Conservation (phyloP, 1,140 invertebrate genomes). For the Paracyclopina nana region DNA sequence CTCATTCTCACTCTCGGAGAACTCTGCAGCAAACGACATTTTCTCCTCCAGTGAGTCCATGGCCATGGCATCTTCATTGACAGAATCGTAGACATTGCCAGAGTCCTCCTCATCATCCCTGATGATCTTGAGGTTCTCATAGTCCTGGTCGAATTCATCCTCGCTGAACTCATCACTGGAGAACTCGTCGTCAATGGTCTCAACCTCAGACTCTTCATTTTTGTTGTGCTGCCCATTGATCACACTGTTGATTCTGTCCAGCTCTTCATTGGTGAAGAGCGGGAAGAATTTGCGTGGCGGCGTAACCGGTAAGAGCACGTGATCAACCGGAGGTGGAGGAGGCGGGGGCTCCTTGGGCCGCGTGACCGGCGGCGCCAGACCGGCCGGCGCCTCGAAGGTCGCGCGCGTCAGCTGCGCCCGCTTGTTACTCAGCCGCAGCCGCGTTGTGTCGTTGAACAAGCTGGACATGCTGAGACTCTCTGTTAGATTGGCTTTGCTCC, state of each 20-base stretch:
- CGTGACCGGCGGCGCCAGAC: neutral
- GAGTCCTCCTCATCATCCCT: neutral
- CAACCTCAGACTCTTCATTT: neutral
- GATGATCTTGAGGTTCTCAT: neutral
- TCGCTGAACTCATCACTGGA: conserved; percentile 13
- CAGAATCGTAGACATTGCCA: neutral
- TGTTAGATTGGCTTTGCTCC: too few relatives aligned
- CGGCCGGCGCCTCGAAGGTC: too few relatives aligned
- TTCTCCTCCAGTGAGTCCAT: neutral
- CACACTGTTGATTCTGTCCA: too few relatives aligned
- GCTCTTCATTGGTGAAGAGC: too few relatives aligned
- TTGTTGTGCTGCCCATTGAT: too few relatives aligned
- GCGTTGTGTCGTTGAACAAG: too few relatives aligned
- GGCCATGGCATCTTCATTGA: neutral
- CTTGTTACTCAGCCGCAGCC: too few relatives aligned
- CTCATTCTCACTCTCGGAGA: neutral
- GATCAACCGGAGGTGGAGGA: neutral
- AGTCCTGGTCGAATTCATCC: neutral
- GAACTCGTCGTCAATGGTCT: conserved; percentile 10
- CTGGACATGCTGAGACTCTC: too few relatives aligned
- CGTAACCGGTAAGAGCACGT: neutral
- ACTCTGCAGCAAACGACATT: neutral
- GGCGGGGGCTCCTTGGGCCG: conserved; percentile 10
- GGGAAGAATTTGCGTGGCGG: neutral
- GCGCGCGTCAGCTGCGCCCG: too few relatives aligned